These are phyloP conservation scores for Chrysomallon squamiferum DNA, from an alignment of 1,140 invertebrate species.

Conservation along the genomic window DNA sequence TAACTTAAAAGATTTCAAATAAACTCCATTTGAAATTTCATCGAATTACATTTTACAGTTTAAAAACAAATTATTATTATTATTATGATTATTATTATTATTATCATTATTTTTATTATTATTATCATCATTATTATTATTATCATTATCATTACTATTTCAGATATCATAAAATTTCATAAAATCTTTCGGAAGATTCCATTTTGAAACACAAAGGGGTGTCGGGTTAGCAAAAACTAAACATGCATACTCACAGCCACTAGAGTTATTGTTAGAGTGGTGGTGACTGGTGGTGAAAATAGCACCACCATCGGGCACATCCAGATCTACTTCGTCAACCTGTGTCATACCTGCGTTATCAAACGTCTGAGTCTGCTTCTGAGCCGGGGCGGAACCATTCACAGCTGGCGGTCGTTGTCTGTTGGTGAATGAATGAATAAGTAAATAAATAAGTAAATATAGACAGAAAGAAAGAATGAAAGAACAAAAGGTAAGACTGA, in stretches of 20 bases:
- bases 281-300: conserved; percentile 3
- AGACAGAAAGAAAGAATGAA: no score
- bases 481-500: no score
- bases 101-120: no score
- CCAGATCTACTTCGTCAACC: conserved; percentile 14
- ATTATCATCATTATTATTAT: no score
- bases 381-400: conserved; percentile 24
- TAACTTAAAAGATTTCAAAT: no score
- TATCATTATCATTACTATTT: no score
- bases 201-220: background rate
- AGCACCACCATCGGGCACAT: conserved; percentile 12
- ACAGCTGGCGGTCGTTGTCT: conserved; percentile 18
- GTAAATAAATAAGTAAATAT: no score
- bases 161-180: no score
- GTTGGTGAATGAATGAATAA: background rate
- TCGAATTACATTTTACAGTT: no score
- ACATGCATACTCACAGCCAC: conserved; percentile 17
- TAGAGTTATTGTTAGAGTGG: conserved; percentile 12
- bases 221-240: background rate
- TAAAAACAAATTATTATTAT: no score
- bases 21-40: no score
- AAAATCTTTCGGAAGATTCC: conserved; percentile 4
- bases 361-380: conserved; percentile 30
- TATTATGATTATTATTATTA: no score
- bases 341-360: conserved; percentile 45